Evolutionary conservation across 2,888 invertebrate species (phyloP).

Genomic region (Plusia festucae): DNA sequence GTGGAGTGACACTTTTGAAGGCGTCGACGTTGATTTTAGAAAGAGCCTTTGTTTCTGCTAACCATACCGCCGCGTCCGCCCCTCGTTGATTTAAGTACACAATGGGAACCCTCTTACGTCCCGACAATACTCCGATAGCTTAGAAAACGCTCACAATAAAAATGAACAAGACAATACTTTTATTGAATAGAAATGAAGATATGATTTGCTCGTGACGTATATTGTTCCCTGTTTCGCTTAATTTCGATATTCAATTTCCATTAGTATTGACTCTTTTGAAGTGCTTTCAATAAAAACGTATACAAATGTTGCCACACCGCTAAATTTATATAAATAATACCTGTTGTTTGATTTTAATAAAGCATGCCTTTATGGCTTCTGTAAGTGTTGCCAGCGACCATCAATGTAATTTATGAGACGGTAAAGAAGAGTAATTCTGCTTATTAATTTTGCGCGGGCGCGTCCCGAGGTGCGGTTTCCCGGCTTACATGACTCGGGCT

Average conservation of each 20-base stretch:
- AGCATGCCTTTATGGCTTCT: slow-evolving; percentile 77
- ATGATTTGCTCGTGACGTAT: slow-evolving; percentile 70
- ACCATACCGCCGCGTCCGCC: slow-evolving; percentile 70
- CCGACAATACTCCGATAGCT: slow-evolving; percentile 81
- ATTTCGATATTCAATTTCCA: slow-evolving; percentile 59
- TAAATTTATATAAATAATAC: slow-evolving; percentile 63
- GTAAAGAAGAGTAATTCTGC: slow-evolving; percentile 84
- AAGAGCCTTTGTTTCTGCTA: slow-evolving; percentile 81
- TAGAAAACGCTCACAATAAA: slow-evolving; percentile 83
- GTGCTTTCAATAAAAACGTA: slow-evolving; percentile 26
- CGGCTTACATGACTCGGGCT: slow-evolving; percentile 76
- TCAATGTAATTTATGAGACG: slow-evolving; percentile 85
- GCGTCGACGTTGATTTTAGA: slow-evolving; percentile 76
- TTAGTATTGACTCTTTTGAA: slow-evolving; percentile 41
- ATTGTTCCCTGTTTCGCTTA: slow-evolving; percentile 64
- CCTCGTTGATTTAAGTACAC: slow-evolving; percentile 82
- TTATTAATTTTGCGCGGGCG: slow-evolving; percentile 84
- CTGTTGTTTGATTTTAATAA: slow-evolving; percentile 80
- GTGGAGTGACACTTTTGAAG: slow-evolving; percentile 76
- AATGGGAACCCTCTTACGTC: slow-evolving; percentile 76
- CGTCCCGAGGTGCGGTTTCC: slow-evolving; percentile 77
- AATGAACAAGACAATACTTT: slow-evolving; percentile 77
- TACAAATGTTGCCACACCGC: not conserved
- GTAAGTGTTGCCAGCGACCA: slow-evolving; percentile 79
- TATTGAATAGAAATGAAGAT: slow-evolving; percentile 78